These are phyloP conservation scores for Doryteuthis pealeii DNA, from an alignment of 1,140 invertebrate species.

Conservation along the genomic window DNA sequence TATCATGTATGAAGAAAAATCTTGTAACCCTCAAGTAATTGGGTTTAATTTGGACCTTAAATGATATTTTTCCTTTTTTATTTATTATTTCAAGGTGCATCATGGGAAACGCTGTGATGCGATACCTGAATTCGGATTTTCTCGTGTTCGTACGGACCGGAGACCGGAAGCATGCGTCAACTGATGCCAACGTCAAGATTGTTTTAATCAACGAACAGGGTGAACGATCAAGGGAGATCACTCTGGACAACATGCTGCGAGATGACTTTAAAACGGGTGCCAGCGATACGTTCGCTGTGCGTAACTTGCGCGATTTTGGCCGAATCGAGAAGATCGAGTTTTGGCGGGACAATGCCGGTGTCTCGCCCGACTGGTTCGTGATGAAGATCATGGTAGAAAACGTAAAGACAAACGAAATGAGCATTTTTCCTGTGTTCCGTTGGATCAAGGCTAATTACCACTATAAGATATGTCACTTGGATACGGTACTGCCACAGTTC, in stretches of 20 bases:
- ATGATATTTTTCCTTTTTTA: neutral
- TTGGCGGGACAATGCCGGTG: conserved; percentile 57
- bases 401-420: conserved; percentile 45
- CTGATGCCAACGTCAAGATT: conserved; percentile 57
- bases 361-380: conserved; percentile 60
- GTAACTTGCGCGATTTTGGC: conserved; percentile 40
- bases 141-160: conserved; percentile 59
- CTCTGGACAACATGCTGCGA: conserved; percentile 53
- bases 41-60: too few relatives aligned
- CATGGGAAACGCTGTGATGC: neutral
- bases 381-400: conserved; percentile 58
- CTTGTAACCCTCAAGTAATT: too few relatives aligned
- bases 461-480: conserved; percentile 59
- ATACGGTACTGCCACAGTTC: conserved; percentile 60
- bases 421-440: conserved; percentile 60
- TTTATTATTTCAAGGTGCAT: neutral
- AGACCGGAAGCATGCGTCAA: conserved; percentile 57
- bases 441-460: conserved; percentile 59
- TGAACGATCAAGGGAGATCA: conserved; percentile 39
- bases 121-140: conserved; percentile 26
- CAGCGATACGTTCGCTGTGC: conserved; percentile 48
- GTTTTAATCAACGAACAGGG: conserved; percentile 53
- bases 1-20: too few relatives aligned
- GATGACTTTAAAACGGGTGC: conserved; percentile 60
- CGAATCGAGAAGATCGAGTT: conserved; percentile 52